phyloP scores from a whole-genome alignment of 1,140 invertebrate species.

The Orius laevigatus region DNA sequence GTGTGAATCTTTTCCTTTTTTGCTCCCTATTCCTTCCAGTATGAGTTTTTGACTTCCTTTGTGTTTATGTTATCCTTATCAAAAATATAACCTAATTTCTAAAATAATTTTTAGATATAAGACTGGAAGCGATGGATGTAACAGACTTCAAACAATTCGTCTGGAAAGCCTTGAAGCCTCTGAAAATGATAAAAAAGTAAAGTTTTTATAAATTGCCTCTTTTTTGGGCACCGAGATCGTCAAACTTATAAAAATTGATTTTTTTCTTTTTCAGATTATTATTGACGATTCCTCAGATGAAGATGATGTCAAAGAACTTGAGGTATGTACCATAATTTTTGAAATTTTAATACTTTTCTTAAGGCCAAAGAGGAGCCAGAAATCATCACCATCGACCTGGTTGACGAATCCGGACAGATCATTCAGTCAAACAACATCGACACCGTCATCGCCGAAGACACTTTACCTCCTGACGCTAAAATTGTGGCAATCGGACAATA shows the following conservation, averaged over 20 bases:
- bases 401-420: slow-evolving; percentile 8
- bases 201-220: no score
- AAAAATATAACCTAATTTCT: no score
- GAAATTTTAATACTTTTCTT: background rate
- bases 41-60: no score
- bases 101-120: slow-evolving; percentile 44
- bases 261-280: background rate
- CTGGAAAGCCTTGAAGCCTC: slow-evolving; percentile 61
- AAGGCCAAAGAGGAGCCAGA: background rate
- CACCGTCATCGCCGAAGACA: background rate
- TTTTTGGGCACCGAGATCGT: background rate
- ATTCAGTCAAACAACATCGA: background rate
- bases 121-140: slow-evolving; percentile 54
- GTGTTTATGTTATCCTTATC: no score
- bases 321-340: no score
- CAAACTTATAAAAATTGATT: no score
- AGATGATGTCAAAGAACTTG: no score
- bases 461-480: slow-evolving; percentile 7
- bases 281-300: no score
- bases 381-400: slow-evolving; percentile 7
- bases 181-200: slow-evolving; percentile 23
- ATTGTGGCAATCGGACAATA: slow-evolving; percentile 5
- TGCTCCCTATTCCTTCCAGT: no score
- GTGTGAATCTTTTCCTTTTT: background rate
- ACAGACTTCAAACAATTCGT: slow-evolving; percentile 52